Evolutionary conservation across 2,888 invertebrate genomes (phyloP), one percentile per base, ranked within the genome.

Genomic region (Drosophila paracracens): DNA sequence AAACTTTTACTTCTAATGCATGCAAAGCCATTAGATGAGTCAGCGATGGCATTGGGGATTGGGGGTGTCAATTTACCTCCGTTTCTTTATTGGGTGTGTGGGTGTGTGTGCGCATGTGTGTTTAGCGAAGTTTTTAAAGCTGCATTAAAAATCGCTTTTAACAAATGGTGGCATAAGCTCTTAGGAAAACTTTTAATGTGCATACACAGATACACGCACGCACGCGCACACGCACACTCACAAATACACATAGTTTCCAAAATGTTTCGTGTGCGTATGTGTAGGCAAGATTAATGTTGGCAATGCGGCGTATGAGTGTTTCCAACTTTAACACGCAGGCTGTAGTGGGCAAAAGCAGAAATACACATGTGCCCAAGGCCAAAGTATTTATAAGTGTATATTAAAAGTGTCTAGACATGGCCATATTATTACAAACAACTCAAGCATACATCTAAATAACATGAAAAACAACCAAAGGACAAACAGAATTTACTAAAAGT

Each of bases 71-170:
- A 58, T 57, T 51, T 8, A 27, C 46, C 38, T 43, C 36, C 6
- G 2, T n/a, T 11, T 21, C 46, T 8, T 16, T 16, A 46, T 25
- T 8, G 46, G 21, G 40, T 43, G 50, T 48, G 21, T 4, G 13
- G 18, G 18, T 53, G 29, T 70, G n/a, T 27, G 36, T 11, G 36
- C 38, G 35, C 33, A 27, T 64, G 43, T 29, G 38, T 68, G 66
- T 31, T 56, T 54, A 53, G 46, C 18, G 64, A 51, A 57, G 62
- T 67, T 71, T 86, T 81, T 73, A 61, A 68, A 77, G 90, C 90
- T 86, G 90, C 87, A 90, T 86, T 86, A 88, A 86, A 86, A 90
- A 86, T 87, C 86, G 89, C 82, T 90, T 85, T 90, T 81, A 85
- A 89, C 86, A 88, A 86, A 90, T 90, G 90, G 87, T 79, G 87